Evolutionary conservation across 1,140 invertebrate genomes (phyloP), one percentile per base, ranked within the genome.

Genomic region (Linepithema humile): DNA sequence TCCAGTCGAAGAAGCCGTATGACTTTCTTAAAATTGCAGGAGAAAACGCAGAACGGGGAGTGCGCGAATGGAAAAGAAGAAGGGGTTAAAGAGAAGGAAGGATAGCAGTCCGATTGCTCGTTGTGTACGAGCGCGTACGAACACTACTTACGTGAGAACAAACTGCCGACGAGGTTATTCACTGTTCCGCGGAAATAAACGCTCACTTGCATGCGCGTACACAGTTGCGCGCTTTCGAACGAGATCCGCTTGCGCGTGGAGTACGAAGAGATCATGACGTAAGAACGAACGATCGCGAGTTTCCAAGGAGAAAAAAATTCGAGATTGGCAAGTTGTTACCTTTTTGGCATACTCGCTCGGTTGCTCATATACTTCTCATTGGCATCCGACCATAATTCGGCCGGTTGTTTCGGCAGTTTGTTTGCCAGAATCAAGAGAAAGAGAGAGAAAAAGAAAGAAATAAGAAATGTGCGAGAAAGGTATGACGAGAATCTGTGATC

Each of bases 161-260:
- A 77, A 69, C 15, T 29, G 62, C 17, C 10, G 82, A 72, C n/a
- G 69, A 84, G 85, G 85, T 89, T 88, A 86, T 88, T 89, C 87
- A 88, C 80, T 86, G 84, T 88, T 88, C 86, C 38, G 85, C 70
- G 86, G 86, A 88, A 88, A 88, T 64, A 62, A 55, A 74, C 29
- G 53, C 29, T 7, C 23, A 45, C 62, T 23, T 38, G 72, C 72
- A 23, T 17, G 43, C 50, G 50, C 29, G 69, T 32, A 45, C n/a
- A n/a, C 12, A 26, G 60, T 20, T 9, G n/a, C 40, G 74, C 74
- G 60, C 75, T 67, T 69, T 69, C 75, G 35, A 77, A 29, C 75
- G 32, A 69, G 73, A 62, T 75, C 26, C 72, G 57, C 26, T 35
- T 73, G 69, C 70, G 12, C 20, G 65, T 29, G 26, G n/a, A 57